These are phyloP conservation scores for Saccostrea echinata DNA, from an alignment of 1,140 invertebrate species.

Conservation along the genomic window DNA sequence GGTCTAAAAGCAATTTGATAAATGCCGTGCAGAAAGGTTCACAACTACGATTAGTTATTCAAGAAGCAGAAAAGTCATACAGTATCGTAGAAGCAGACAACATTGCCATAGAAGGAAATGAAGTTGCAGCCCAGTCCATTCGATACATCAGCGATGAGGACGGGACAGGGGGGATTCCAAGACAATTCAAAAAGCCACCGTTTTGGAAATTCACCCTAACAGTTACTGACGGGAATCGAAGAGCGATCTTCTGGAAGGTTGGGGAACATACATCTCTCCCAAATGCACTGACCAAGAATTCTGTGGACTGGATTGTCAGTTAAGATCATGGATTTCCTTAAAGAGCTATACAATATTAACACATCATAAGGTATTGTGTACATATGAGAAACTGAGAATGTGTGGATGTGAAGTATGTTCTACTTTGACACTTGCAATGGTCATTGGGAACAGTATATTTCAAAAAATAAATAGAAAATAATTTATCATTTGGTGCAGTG, in stretches of 20 bases:
- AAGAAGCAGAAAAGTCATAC: background rate
- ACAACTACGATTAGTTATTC: conserved; percentile 32
- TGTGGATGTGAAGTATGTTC: no score
- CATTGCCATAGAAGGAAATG: conserved; percentile 19
- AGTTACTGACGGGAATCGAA: background rate
- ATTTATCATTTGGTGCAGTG: no score
- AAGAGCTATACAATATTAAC: no score
- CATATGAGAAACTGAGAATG: no score
- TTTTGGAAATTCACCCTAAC: conserved; percentile 39
- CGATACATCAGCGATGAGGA: conserved; percentile 17
- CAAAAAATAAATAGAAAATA: no score
- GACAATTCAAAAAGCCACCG: background rate
- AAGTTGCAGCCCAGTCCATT: conserved; percentile 45
- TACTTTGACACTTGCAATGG: no score
- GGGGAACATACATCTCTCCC: conserved; percentile 2
- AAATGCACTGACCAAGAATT: background rate
- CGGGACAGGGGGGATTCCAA: background rate
- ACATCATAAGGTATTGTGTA: no score
- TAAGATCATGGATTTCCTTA: background rate
- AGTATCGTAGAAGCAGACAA: conserved; percentile 41
- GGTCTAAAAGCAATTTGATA: conserved; percentile 31
- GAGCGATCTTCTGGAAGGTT: background rate
- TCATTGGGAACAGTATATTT: no score
- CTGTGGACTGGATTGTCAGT: conserved; percentile 12
- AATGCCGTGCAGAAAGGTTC: background rate